phyloP scores from a whole-genome alignment of 2,888 invertebrate genomes.

The Acanthosepion esculentum region DNA sequence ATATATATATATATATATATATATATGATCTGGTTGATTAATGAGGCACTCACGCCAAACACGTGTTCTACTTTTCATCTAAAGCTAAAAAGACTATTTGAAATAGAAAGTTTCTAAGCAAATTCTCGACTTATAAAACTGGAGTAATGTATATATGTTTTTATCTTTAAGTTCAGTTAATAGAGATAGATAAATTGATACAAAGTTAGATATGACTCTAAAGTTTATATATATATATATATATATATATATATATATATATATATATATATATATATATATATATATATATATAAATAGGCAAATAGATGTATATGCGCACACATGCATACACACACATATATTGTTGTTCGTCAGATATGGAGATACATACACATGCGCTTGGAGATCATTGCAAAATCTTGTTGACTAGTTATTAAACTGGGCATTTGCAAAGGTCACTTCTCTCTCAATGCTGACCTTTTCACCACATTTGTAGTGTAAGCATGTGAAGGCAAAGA shows the following conservation, averaged over 20 bases:
- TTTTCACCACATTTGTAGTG: neutral
- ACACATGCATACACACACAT: neutral
- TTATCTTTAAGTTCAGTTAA: no score
- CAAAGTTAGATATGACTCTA: neutral
- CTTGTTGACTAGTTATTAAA: neutral
- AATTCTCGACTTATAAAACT: no score
- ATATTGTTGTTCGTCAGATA: neutral
- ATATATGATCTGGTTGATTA: no score
- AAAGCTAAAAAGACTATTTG: no score
- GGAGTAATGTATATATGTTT: no score
- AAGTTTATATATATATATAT: neutral
- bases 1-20: no score
- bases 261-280: neutral
- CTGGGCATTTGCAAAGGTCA: neutral
- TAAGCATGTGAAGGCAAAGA: neutral
- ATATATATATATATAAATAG: neutral
- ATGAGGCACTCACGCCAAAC: no score
- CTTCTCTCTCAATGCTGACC: neutral
- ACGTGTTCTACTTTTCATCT: no score
- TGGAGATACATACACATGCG: neutral
- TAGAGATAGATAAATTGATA: neutral
- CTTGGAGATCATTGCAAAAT: neutral
- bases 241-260: neutral
- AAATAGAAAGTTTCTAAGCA: no score
- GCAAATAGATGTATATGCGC: neutral